Percentiles rank a stretch among this genome's conserved stretches.
These are phyloP conservation scores for Arrhopalites spinosus DNA, from an alignment of 2,888 invertebrate species.

Conservation along the genomic window DNA sequence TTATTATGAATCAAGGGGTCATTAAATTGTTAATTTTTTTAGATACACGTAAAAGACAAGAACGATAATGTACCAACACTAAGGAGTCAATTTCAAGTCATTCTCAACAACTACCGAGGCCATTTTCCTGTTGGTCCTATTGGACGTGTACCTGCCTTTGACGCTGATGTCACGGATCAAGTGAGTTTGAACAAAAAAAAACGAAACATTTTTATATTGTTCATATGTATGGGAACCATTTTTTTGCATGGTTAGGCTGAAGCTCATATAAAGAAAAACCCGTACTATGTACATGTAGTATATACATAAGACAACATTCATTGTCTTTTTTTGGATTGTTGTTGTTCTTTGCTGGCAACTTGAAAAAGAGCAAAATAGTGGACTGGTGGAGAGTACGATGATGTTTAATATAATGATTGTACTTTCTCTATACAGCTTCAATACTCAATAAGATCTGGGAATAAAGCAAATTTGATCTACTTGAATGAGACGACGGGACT, in stretches of 20 bases:
- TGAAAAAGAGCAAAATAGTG: too few species aligned
- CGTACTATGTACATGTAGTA: too few species aligned
- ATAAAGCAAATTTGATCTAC: constrained; percentile 86
- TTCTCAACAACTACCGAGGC: constrained; percentile 93
- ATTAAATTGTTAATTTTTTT: too few species aligned
- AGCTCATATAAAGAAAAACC: too few species aligned
- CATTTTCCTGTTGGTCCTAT: constrained; percentile 91
- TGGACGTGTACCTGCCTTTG: constrained; percentile 88
- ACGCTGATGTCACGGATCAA: constrained; percentile 88
- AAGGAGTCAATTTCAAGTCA: constrained; percentile 69
- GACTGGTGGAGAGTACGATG: too few species aligned
- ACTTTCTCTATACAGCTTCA: constrained; percentile 67
- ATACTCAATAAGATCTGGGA: constrained; percentile 85
- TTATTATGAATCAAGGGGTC: too few species aligned
- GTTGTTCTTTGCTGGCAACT: too few species aligned
- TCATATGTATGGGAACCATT: background rate
- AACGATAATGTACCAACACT: constrained; percentile 64
- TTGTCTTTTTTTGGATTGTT: too few species aligned
- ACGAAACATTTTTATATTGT: background rate
- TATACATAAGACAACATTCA: too few species aligned
- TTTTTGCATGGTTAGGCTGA: too few species aligned
- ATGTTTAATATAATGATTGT: too few species aligned
- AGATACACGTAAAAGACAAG: too few species aligned
- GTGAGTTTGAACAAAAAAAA: constrained; percentile 41
- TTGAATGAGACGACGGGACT: constrained; percentile 83